Conservation (phyloP, 2,797 vertebrate genomes). For the Kryptopterus vitreolus region DNA sequence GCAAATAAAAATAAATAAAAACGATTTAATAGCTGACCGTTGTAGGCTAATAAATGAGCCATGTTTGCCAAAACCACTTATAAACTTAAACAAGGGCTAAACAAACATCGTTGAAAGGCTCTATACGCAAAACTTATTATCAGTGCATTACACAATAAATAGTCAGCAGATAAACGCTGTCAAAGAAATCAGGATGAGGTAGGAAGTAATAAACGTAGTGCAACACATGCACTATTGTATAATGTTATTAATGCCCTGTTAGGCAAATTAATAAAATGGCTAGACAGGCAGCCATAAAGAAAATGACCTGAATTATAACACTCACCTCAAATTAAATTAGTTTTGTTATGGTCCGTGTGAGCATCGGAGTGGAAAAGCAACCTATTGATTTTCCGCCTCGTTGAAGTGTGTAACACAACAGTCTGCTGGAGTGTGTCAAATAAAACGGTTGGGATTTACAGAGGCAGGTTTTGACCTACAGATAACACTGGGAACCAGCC, state of each 20-base stretch:
- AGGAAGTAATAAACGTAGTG: background rate
- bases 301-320: background rate
- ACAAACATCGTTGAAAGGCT: too few relatives aligned
- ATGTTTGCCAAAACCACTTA: background rate
- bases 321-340: background rate
- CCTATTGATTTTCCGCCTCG: slow-evolving; percentile 11
- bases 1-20: background rate
- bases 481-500: background rate
- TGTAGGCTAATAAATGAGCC: background rate
- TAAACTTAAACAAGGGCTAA: background rate
- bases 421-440: background rate
- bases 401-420: background rate
- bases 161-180: slow-evolving; percentile 6
- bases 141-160: slow-evolving; percentile 1
- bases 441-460: background rate
- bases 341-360: background rate
- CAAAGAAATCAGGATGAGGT: background rate
- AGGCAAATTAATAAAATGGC: background rate
- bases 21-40: background rate
- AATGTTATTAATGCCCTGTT: background rate
- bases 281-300: background rate
- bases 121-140: too few relatives aligned
- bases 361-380: background rate
- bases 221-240: background rate
- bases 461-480: background rate